These are phyloP conservation scores for Hypomecis atomaria DNA, from an alignment of 2,888 invertebrate species.

Conservation along the genomic window DNA sequence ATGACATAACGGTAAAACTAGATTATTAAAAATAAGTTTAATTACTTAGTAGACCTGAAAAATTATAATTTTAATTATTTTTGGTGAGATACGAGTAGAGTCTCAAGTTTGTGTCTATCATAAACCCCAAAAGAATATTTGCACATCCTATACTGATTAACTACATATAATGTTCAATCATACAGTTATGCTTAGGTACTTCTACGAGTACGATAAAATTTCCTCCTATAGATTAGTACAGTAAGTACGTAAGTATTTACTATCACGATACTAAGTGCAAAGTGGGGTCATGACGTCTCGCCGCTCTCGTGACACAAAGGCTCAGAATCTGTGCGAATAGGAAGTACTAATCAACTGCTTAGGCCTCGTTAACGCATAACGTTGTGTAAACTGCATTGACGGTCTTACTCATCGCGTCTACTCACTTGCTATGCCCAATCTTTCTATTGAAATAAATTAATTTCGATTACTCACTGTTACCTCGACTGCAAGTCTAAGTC, in stretches of 20 bases:
- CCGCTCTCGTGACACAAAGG: constrained; percentile 53
- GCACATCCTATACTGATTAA: no score
- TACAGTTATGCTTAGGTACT: no score
- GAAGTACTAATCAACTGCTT: constrained; percentile 69
- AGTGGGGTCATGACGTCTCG: constrained; percentile 4
- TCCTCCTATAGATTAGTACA: no score
- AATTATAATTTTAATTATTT: no score
- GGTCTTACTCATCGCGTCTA: constrained; percentile 49
- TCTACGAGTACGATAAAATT: background rate
- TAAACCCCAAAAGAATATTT: no score
- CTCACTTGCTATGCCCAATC: constrained; percentile 40
- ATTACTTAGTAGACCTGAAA: no score
- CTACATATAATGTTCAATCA: no score
- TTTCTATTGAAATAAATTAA: constrained; percentile 51
- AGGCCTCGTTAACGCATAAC: constrained; percentile 62
- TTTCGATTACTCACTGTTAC: constrained; percentile 30
- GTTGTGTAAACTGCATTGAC: constrained; percentile 50
- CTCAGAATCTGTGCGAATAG: constrained; percentile 65
- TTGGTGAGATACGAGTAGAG: no score
- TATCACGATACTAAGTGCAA: background rate
- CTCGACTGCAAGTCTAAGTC: constrained; percentile 22
- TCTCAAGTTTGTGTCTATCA: no score
- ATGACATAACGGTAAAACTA: no score
- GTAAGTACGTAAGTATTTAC: background rate
- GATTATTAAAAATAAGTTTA: no score